Evolutionary conservation across 2,888 invertebrate genomes (phyloP).

Genomic region (Cartodere bifasciata): DNA sequence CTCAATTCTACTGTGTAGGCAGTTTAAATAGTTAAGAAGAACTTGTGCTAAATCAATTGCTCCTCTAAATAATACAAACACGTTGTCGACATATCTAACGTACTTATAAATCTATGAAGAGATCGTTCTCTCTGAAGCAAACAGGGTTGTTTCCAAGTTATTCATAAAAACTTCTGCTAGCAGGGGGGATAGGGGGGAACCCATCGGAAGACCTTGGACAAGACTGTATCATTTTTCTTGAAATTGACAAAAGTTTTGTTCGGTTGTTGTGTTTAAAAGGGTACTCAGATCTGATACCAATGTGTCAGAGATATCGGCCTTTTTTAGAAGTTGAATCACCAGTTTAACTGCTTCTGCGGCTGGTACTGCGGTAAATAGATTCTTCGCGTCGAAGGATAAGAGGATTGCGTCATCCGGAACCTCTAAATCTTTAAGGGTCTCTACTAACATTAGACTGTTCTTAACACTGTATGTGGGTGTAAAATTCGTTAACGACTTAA

Average conservation of each 20-base stretch:
- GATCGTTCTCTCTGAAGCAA: conserved; percentile 2
- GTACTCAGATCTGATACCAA: not conserved
- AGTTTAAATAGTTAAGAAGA: conserved; percentile 1
- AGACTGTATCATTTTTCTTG: conserved; percentile 1
- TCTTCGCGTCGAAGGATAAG: conserved; percentile 5
- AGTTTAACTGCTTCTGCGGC: not conserved
- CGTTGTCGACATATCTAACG: conserved; percentile 6
- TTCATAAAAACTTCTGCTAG: conserved; percentile 7
- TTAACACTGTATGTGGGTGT: conserved; percentile 5
- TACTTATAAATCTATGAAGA: conserved; percentile 4
- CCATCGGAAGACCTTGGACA: conserved; percentile 5
- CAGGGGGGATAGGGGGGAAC: conserved; percentile 7
- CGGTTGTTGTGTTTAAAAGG: not conserved
- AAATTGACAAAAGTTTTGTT: conserved; percentile 7
- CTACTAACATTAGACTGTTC: conserved; percentile 2
- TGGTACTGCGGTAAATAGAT: conserved; percentile 5
- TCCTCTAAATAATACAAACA: conserved; percentile 4
- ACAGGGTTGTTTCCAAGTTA: conserved; percentile 6
- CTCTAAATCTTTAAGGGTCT: conserved; percentile 4
- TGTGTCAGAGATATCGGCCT: not conserved
- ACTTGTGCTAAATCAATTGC: conserved; percentile 1
- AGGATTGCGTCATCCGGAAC: conserved; percentile 3
- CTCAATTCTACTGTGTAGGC: not conserved
- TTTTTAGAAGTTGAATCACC: not conserved
- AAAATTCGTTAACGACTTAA: conserved; percentile 4